phyloP scores from a whole-genome alignment of 2,113 vertebrate genomes.

The Sinocyclocheilus maitianheensis region DNA sequence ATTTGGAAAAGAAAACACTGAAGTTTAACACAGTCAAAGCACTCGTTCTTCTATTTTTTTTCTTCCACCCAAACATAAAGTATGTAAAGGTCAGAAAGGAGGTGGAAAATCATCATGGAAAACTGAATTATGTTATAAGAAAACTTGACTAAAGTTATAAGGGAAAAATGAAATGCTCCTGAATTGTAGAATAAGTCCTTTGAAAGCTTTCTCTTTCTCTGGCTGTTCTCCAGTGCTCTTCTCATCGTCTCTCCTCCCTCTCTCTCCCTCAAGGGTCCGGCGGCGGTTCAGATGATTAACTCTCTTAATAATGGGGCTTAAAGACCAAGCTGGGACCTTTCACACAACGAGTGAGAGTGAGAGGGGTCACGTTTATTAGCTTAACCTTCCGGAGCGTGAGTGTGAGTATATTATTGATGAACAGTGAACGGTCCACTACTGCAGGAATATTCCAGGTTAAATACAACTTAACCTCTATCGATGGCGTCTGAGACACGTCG shows the following conservation, averaged over 20 bases:
- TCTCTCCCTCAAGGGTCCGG: background rate
- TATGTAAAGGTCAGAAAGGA: background rate
- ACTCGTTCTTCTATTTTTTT: background rate
- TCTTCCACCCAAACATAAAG: background rate
- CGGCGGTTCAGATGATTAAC: conserved; percentile 18
- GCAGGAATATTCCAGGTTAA: conserved; percentile 15
- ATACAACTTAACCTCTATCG: conserved; percentile 15
- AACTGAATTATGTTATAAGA: background rate
- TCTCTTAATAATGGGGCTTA: conserved; percentile 34
- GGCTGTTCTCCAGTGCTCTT: background rate
- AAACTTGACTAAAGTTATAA: background rate
- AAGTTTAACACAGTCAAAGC: too few species aligned
- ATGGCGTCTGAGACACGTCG: background rate
- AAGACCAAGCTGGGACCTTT: conserved; percentile 33
- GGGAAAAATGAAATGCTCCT: background rate
- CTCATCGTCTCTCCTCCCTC: background rate
- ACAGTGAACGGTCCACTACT: background rate
- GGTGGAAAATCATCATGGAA: background rate
- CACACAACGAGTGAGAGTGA: background rate
- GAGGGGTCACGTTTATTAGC: conserved; percentile 26
- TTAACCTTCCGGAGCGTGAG: conserved; percentile 11
- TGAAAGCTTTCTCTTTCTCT: background rate
- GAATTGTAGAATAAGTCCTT: background rate
- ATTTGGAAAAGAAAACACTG: too few species aligned
- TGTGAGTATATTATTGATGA: conserved; percentile 31